Evolutionary conservation across 1,140 invertebrate species (phyloP), one percentile per base, ranked within the genome.

Genomic region (Aphidius ervi): DNA sequence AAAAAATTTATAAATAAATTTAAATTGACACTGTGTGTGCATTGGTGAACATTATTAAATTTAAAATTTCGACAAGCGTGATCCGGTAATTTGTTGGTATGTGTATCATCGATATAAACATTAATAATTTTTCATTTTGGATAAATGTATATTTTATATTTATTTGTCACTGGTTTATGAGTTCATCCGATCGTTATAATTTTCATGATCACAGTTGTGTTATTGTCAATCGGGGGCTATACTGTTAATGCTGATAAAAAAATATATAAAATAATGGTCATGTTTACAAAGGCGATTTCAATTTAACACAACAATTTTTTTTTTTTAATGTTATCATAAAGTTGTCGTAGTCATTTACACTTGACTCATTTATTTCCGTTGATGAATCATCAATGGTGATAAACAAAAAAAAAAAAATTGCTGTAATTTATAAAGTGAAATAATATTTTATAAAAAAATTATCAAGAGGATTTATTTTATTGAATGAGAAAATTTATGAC

Each of bases 161-260:
- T 16, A 16, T 16, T 16, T 40, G 53, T 42, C 53, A 31, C 23
- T 54, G 40, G 39, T 37, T 54, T 54, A 40, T 41, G 49, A 41
- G 45, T 53, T 45, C 58, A 59, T 40, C 49, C 58, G 58, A 46
- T 59, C 41, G 58, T 59, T 54, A 59, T 59, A 59, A 59, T 43
- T 59, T 46, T 39, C n/a, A 16, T 42, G 43, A 16, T n/a, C 9
- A n/a, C 9, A 40, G 9, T 45, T 20, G 9, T 53, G 41, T 54
- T 43, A 43, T 43, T 59, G 42, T 59, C 49, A 59, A 43, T 23
- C 5, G 4, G 37, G 40, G 39, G 39, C 16, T 16, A 16, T 16
- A 0, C 16, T 50, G 23, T 20, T 9, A 58, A 50, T 52, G 47
- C 23, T 58, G 4, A 47, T 20, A 40, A 42, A 58, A 41, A 58